Percentiles rank a stretch among this genome's conserved stretches.
phyloP scores from a whole-genome alignment of 2,113 vertebrate genomes.

The Thunnus thynnus region DNA sequence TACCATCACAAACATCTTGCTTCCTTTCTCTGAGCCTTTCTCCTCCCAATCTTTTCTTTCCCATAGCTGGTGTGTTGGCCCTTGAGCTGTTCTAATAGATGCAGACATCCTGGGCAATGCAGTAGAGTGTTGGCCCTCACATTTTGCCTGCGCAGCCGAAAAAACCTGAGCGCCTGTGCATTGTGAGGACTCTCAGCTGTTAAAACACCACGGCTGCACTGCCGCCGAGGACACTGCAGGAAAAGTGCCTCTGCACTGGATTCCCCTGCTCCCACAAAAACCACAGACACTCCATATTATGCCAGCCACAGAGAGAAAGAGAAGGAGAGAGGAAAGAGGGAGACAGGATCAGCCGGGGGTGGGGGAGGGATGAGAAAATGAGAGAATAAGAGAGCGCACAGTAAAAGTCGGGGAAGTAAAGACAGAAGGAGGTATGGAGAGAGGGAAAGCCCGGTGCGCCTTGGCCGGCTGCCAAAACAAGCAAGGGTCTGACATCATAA shows the following conservation, averaged over 20 bases:
- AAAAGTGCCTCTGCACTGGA: conserved; percentile 85
- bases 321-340: conserved; percentile 73
- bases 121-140: conserved; percentile 65
- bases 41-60: conserved; percentile 37
- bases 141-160: conserved; percentile 82
- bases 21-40: conserved; percentile 32
- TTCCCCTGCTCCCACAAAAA: conserved; percentile 86
- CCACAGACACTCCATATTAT: conserved; percentile 84
- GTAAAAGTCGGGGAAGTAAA: conserved; percentile 71
- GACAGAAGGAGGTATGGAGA: conserved; percentile 71
- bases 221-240: conserved; percentile 81
- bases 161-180: conserved; percentile 81
- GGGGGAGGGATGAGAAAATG: conserved; percentile 79
- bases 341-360: conserved; percentile 71
- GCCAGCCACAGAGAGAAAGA: conserved; percentile 77
- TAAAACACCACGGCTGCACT: conserved; percentile 85
- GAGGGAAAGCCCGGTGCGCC: conserved; percentile 79
- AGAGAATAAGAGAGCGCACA: conserved; percentile 64
- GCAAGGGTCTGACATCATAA: conserved; percentile 87
- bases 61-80: conserved; percentile 55
- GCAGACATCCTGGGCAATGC: conserved; percentile 69
- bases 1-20: conserved; percentile 42
- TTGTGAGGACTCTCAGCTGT: conserved; percentile 89
- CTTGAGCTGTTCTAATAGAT: conserved; percentile 63
- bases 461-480: conserved; percentile 83